A percentile compares a stretch with the other conserved stretches of the same genome.
These are phyloP conservation scores for Lepidothrix coronata DNA, from an alignment of 2,113 vertebrate species.

Conservation along the genomic window DNA sequence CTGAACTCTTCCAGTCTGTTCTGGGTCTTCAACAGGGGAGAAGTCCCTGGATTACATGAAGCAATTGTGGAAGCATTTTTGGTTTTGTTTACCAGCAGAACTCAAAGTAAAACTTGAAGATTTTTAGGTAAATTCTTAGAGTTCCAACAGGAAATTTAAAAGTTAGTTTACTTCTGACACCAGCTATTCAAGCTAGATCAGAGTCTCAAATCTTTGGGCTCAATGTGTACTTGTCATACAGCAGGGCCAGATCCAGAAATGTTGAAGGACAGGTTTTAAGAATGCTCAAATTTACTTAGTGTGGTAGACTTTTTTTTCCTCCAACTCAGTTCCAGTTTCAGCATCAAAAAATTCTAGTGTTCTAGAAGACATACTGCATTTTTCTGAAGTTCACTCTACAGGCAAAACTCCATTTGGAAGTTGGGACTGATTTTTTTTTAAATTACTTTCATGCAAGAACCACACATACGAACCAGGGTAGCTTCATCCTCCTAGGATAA, in stretches of 20 bases:
- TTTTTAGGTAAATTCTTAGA: background rate
- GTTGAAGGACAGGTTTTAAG: background rate
- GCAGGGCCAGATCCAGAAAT: background rate
- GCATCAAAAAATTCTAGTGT: background rate
- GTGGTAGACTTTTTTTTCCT: background rate
- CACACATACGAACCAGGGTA: background rate
- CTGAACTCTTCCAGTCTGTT: background rate
- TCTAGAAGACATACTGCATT: background rate
- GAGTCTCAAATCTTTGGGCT: background rate
- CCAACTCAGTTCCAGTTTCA: background rate
- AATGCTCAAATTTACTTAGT: background rate
- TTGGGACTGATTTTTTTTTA: background rate
- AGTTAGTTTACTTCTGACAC: background rate
- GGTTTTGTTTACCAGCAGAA: background rate
- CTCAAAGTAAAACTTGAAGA: background rate
- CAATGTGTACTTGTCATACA: background rate
- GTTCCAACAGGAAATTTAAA: background rate
- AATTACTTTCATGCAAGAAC: background rate
- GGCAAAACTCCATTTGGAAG: background rate
- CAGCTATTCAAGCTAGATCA: background rate
- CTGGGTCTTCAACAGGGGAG: background rate
- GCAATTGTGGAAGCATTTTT: background rate
- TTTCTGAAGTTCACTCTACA: background rate
- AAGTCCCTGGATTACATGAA: background rate
- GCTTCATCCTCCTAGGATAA: background rate